Percentiles rank a stretch among this genome's conserved stretches.
These are phyloP conservation scores for Drosophila sturtevanti DNA, from an alignment of 1,140 invertebrate species.

Conservation along the genomic window DNA sequence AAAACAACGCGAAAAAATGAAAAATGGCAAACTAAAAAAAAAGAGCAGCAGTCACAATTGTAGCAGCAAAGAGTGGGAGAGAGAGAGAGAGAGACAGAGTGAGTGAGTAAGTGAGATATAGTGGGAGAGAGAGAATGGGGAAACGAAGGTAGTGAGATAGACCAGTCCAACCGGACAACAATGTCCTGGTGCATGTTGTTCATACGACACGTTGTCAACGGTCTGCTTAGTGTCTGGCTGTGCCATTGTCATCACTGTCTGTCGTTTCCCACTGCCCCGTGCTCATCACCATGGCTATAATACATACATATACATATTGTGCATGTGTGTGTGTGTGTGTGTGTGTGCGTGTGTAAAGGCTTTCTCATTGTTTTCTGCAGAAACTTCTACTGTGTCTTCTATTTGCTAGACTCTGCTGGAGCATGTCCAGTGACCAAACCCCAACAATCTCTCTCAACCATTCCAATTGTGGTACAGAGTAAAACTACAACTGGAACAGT, in stretches of 20 bases:
- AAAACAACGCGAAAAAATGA: neutral
- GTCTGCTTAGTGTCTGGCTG: constrained; percentile 19
- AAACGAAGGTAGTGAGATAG: neutral
- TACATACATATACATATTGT: neutral
- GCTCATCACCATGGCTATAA: neutral
- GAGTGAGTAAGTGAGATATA: neutral
- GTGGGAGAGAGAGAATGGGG: too few species aligned
- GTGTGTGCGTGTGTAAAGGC: constrained; percentile 17
- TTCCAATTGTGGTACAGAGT: neutral
- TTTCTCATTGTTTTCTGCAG: neutral
- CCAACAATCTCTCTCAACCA: neutral
- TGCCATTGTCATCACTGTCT: constrained; percentile 4
- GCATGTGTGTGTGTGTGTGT: neutral
- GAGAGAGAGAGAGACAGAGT: neutral
- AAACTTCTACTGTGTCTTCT: neutral
- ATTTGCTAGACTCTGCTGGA: constrained; percentile 6
- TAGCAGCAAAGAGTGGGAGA: neutral
- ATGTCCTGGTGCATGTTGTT: constrained; percentile 16
- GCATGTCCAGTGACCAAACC: constrained; percentile 9
- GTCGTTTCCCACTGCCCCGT: neutral
- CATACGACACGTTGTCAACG: constrained; percentile 19
- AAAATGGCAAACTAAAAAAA: neutral
- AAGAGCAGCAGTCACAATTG: neutral
- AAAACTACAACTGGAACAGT: constrained; percentile 19
- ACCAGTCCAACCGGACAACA: neutral